Evolutionary conservation across 2,113 vertebrate species (phyloP), one percentile per base, ranked within the genome.

Genomic region (Plecotus auritus): DNA sequence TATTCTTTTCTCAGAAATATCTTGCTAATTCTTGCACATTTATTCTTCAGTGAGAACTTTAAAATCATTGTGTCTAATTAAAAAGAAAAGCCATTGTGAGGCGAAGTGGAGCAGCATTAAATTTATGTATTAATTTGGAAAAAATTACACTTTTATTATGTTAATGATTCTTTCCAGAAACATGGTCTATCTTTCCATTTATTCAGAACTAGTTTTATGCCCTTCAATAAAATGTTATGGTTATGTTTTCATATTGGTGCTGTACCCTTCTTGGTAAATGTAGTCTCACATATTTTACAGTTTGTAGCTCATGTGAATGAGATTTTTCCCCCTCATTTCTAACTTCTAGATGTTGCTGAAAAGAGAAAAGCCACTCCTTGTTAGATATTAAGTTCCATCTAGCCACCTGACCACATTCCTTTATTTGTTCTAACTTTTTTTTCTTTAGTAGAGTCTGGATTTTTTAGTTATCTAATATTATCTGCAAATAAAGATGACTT

Each of bases 41-140:
- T 94, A 78, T 72, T 88, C 47, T 88, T 85, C 40, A 8, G 22
- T 73, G 59, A 88, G 76, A 81, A 95, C 70, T 95, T 81, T 82
- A 28, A 97, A 96, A 95, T 78, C 56, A 64, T 92, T 78, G 72
- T 91, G 42, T 92, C 92, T 95, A 85, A 95, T 94, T 95, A 93
- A 94, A 95, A 84, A 92, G 77, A 90, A 82, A 96, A 82, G 32
- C n/a, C 61, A 59, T 59, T 32, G 59, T 95, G 76, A 93, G 91
- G 23, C 18, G 12, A 54, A 96, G 47, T 35, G 61, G n/a, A 93
- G 30, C 59, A 66, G 87, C 26, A 5, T 80, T 91, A 66, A 87
- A 93, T 96, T 90, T 92, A 92, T 90, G 47, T 69, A 93, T 95
- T 95, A 73, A 97, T 90, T 96, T 96, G 73, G 85, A 90, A 97